Base-by-base conservation (phyloP, 2,113 vertebrate genomes). In the Ovis aries region DNA sequence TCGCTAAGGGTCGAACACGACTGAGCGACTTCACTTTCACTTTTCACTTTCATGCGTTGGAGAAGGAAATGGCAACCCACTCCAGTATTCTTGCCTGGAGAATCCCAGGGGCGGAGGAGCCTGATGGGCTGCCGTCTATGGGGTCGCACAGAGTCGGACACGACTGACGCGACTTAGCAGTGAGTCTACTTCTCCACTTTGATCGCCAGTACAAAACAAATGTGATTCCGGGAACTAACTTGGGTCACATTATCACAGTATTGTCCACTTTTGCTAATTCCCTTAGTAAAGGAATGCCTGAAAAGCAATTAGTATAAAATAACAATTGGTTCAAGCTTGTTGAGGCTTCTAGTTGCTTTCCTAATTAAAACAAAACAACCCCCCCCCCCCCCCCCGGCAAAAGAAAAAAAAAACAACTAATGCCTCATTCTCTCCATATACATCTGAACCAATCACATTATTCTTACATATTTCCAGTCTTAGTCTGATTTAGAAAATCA, bases 321-420 rank as follows among this genome's bases (percentile, higher is more conserved):
- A 50, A 83, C 83, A 71, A 27, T 27, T 23, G 57, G 0, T 27
- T 88, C 12, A 86, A 43, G 7, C 15, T 74, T 82, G 8, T 77
- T 83, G 19, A 45, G 29, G 0, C 31, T 62, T 82, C 12, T 82
- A 90, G 17, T 11, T 88, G 21, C 7, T 77, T 87, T 74, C 89
- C 43, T 67, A 88, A 86, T 7, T 59, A 77, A 15, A 77, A 43
- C 23, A 77, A 43, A 27, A 43, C 23, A 27, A 11, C 17, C 11
- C 0, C 5, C 19, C 4, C 1, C 17, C 11, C 0, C 5, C 19
- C 4, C 1, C 21, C 83, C 45, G 2, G 45, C 45, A 45, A 45
- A 45, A 45, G 7, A 45, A 92, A 53, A 43, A 78, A 27, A 52
- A 59, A 60, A 36, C 4, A 81, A 12, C 29, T 12, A 43, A 55